These are phyloP conservation scores for Drosophila virilis DNA, from an alignment of 1,140 invertebrate species.

Conservation along the genomic window DNA sequence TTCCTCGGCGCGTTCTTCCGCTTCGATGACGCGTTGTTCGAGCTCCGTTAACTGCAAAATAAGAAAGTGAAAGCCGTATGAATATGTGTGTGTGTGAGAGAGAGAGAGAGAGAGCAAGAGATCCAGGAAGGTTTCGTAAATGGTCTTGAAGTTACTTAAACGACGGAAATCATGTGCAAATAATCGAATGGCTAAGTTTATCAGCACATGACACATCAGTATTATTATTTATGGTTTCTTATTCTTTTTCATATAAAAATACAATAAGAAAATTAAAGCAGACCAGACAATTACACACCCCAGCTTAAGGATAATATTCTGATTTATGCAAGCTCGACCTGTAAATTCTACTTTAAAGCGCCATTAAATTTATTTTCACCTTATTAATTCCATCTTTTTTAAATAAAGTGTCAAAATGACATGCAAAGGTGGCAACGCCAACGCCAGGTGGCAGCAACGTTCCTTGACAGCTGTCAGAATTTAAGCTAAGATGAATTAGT, in stretches of 20 bases:
- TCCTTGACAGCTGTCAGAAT: too few relatives aligned
- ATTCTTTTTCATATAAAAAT: not conserved
- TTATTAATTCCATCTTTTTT: too few relatives aligned
- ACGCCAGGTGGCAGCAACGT: too few relatives aligned
- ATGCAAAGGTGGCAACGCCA: too few relatives aligned
- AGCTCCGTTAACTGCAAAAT: constrained; percentile 94
- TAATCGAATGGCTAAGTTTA: constrained; percentile 37
- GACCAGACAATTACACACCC: too few relatives aligned
- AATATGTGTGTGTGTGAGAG: not conserved
- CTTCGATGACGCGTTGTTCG: constrained; percentile 95
- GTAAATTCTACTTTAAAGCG: too few relatives aligned
- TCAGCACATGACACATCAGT: constrained; percentile 15
- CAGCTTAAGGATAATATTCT: too few relatives aligned
- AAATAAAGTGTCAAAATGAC: too few relatives aligned
- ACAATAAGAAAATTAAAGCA: not conserved
- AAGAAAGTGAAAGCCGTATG: constrained; percentile 53
- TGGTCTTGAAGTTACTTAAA: constrained; percentile 28
- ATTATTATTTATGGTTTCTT: constrained; percentile 22
- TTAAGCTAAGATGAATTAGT: too few relatives aligned
- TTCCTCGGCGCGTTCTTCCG: constrained; percentile 94
- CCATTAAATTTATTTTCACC: too few relatives aligned
- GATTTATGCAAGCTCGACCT: too few relatives aligned
- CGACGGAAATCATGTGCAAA: constrained; percentile 55
- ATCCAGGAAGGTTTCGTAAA: not conserved
- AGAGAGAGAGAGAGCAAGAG: not conserved